Conservation (phyloP, 2,888 invertebrate species). For the Spialia ferax region DNA sequence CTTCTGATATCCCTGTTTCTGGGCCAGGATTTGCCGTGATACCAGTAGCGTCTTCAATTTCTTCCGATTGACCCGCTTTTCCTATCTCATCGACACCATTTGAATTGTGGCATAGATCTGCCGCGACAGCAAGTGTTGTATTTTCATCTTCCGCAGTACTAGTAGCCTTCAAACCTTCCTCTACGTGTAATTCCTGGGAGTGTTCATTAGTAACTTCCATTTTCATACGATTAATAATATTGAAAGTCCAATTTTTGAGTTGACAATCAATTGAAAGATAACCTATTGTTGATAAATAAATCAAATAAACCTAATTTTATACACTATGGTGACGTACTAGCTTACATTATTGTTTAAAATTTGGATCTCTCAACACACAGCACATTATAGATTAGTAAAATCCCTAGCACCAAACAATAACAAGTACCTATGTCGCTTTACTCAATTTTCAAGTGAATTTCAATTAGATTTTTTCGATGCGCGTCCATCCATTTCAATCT, state of each 20-base stretch:
- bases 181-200: conserved; percentile 52
- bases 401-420: conserved; percentile 37
- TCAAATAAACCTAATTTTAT: conserved; percentile 54
- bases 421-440: conserved; percentile 39
- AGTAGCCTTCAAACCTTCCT: conserved; percentile 59
- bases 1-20: conserved; percentile 20
- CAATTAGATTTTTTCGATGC: conserved; percentile 49
- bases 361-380: conserved; percentile 10
- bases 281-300: conserved; percentile 62
- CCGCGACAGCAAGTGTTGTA: conserved; percentile 52
- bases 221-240: conserved; percentile 44
- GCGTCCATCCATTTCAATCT: conserved; percentile 50
- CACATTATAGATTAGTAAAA: conserved; percentile 29
- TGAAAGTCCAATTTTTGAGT: conserved; percentile 26
- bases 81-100: conserved; percentile 67
- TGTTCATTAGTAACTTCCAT: conserved; percentile 64
- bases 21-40: conserved; percentile 42
- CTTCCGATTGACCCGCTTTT: conserved; percentile 44
- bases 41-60: conserved; percentile 41
- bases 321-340: conserved; percentile 32
- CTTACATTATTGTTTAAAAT: conserved; percentile 43
- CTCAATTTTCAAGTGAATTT: too few species aligned
- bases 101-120: conserved; percentile 68
- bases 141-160: conserved; percentile 51
- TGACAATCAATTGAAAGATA: conserved; percentile 47